Evolutionary conservation across 2,797 vertebrate genomes (phyloP), one percentile per base, ranked within the genome.

Genomic region (Pteronotus mesoamericanus): DNA sequence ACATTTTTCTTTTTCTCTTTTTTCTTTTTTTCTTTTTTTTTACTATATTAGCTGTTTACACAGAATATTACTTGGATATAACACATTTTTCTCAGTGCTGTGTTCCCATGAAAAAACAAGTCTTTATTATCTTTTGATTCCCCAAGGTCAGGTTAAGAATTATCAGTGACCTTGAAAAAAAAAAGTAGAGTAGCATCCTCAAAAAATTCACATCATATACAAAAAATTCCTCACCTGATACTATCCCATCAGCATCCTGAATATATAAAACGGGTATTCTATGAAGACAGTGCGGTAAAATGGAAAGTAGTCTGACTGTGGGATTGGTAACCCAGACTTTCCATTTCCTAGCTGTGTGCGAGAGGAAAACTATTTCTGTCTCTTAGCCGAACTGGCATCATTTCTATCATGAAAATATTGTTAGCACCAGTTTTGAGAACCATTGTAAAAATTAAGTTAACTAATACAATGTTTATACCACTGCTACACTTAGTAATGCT

Each of bases 41-140:
- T 96, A 83, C 69, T 89, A 96, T 95, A 83, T 88, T 94, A 48
- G 55, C 32, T 55, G 59, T 94, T 97, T 96, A 96, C 86, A 94
- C 12, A 69, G 77, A 84, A 78, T 95, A 94, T 82, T 86, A 53
- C 51, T 92, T 86, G 21, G 5, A 42, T 91, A 37, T 37, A 82
- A 92, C 24, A 90, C 19, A 19, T 83, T 90, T 8, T 1, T 18
- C 66, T 79, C 71, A 91, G 26, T 86, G 66, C 1, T 85, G n/a
- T 74, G 39, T 75, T 91, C 96, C 96, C 15, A 19, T 57, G 53
- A 79, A 97, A 96, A 96, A 93, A 6, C 29, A 26, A 53, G 18
- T 71, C 72, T 96, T 92, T 94, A 92, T 94, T 93, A 97, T 53
- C 69, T 84, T 96, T 78, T 90, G 48, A 89, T 80, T 42, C 37